Conservation (phyloP, 2,113 vertebrate genomes). For the Mungos mungo region DNA sequence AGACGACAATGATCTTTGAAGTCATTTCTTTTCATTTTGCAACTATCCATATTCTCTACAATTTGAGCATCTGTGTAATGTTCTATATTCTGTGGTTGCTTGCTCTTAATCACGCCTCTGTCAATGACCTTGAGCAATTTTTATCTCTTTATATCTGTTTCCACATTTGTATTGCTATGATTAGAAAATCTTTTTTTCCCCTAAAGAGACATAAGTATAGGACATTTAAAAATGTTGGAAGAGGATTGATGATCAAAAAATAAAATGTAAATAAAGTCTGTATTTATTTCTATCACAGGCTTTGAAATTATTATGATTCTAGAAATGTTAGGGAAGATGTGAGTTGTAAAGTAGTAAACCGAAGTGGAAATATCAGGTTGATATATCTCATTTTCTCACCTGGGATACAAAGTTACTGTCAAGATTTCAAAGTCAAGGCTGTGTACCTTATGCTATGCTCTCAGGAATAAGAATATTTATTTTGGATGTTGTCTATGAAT, state of each 20-base stretch:
- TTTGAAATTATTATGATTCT: background rate
- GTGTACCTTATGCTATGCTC: background rate
- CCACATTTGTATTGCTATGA: background rate
- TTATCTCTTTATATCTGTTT: background rate
- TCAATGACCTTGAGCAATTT: background rate
- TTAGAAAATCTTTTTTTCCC: background rate
- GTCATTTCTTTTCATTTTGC: background rate
- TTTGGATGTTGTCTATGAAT: background rate
- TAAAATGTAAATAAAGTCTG: background rate
- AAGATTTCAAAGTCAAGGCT: background rate
- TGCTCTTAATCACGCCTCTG: background rate
- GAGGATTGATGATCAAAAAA: background rate
- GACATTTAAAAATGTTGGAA: background rate
- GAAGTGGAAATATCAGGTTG: background rate
- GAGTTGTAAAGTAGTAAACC: background rate
- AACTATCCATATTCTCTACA: background rate
- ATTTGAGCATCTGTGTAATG: background rate
- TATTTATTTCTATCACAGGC: background rate
- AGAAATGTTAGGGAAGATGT: background rate
- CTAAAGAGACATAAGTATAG: background rate
- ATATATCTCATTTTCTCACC: background rate
- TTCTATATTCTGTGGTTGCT: background rate
- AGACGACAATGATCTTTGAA: background rate
- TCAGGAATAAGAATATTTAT: background rate
- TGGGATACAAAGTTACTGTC: background rate